Conservation (phyloP, 2,797 vertebrate species). For the Babyrousa celebensis region DNA sequence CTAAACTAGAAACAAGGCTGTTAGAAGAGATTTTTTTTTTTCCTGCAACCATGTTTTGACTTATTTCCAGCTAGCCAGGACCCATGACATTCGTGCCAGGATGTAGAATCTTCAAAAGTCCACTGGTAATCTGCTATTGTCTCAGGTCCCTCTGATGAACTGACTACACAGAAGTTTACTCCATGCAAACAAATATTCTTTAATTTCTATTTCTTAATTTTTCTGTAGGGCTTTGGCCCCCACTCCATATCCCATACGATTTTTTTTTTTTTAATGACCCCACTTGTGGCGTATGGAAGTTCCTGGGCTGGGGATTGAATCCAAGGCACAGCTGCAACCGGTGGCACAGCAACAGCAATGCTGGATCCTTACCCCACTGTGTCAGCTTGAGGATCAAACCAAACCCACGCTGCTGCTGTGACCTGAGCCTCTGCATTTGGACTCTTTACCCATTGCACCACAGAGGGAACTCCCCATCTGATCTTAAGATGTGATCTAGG, state of each 20-base stretch:
- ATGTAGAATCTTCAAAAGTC: neutral
- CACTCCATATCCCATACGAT: neutral
- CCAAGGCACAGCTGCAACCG: no score
- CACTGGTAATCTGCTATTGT: neutral
- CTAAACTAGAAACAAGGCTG: conserved; percentile 10
- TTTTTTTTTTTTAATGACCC: neutral
- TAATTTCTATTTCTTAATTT: neutral
- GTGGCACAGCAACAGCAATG: no score
- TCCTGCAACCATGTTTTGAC: neutral
- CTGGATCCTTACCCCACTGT: no score
- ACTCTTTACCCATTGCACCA: no score
- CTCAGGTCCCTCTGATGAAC: neutral
- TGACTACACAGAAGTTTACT: neutral
- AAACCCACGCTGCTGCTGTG: no score
- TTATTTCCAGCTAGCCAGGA: neutral
- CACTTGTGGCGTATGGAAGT: no score
- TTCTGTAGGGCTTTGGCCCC: neutral
- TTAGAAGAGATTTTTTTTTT: neutral
- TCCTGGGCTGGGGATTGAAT: no score
- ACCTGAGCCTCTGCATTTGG: no score
- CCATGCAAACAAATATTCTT: neutral
- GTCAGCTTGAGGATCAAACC: no score
- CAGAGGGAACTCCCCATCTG: neutral
- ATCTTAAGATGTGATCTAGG: neutral
- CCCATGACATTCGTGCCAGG: neutral